Base-by-base conservation (phyloP, 2,888 invertebrate species). In the Drosophila prostipennis region DNA sequence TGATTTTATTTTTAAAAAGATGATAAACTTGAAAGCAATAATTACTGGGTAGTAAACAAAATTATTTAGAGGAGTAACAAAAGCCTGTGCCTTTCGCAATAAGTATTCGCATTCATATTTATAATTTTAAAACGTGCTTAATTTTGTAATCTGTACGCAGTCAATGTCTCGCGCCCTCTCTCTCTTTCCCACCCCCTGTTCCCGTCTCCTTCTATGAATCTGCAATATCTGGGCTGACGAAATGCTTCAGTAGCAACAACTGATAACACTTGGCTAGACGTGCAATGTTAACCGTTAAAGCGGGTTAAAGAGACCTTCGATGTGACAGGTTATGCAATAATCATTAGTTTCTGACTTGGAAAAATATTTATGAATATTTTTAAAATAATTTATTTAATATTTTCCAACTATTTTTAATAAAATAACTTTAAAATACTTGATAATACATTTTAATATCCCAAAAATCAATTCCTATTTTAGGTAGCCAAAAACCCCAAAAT, bases 41-140 rank as follows among this genome's bases (percentile, higher is more conserved):
- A n/a, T n/a, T 26, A 11, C 26, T 13, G 39, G 40, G 23, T 53
- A 53, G 2, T 40, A 16, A 5, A 16, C 40, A 29, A 5, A 29
- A 16, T 11, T 11, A 29, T 16, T 6, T 42, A 8, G 3, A 8
- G 6, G 32, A 42, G 34, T 34, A 19, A 13, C 49, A 19, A 36
- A 49, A 36, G 19, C 36, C 19, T 23, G 16, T 34, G n/a, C 34
- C 34, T 43, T 55, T 11, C 14, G 37, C 32, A 56, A 60, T 42
- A 53, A 37, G 11, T 29, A 45, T 36, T 39, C 14, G 23, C 23
- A 23, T 39, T 51, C 19, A 26, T 23, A 48, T 26, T 55, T 53
- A 48, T 77, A 74, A 79, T 81, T 71, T 26, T 10, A 76, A 83
- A 79, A 84, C 77, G 81, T 79, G 73, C 70, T 64, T 5, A 67